A percentile compares a stretch with the other conserved stretches of the same genome.
Evolutionary conservation across 2,888 invertebrate genomes (phyloP).

Genomic region (Drosophila mulleri): DNA sequence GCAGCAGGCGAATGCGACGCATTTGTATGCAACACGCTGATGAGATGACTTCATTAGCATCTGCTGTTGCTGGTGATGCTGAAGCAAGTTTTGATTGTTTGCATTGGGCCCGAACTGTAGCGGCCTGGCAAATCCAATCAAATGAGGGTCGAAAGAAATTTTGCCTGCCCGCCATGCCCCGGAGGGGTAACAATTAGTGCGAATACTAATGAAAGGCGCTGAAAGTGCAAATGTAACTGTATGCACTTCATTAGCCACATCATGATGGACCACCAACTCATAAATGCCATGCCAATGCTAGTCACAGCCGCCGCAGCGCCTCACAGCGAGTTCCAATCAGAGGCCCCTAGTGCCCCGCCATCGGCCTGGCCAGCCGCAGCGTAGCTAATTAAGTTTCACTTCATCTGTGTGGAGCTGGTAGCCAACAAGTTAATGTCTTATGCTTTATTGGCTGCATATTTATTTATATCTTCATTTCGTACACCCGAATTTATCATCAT

Average conservation of each 20-base stretch:
- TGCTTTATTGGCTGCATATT: constrained; percentile 60
- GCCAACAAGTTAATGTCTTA: constrained; percentile 54
- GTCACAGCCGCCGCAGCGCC: not conserved
- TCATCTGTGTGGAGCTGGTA: constrained; percentile 34
- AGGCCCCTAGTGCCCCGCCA: not conserved
- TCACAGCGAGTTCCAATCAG: constrained; percentile 19
- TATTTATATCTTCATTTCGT: constrained; percentile 70
- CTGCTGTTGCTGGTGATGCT: constrained; percentile 31
- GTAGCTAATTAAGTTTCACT: constrained; percentile 69
- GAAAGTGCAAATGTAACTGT: constrained; percentile 41
- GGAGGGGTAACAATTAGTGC: constrained; percentile 61
- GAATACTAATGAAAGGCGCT: constrained; percentile 72
- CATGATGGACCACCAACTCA: constrained; percentile 45
- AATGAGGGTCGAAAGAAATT: constrained; percentile 60
- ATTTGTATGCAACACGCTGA: constrained; percentile 61
- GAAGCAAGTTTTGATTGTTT: constrained; percentile 65
- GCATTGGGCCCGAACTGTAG: constrained; percentile 45
- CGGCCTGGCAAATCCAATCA: constrained; percentile 70
- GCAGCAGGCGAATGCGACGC: constrained; percentile 45
- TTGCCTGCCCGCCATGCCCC: constrained; percentile 6
- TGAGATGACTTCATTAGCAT: constrained; percentile 76
- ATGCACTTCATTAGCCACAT: constrained; percentile 66
- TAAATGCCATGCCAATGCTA: constrained; percentile 26
- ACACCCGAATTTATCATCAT: constrained; percentile 63
- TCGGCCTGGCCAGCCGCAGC: not conserved